Evolutionary conservation across 1,140 invertebrate species (phyloP).

Genomic region (Drosophila murphyi): DNA sequence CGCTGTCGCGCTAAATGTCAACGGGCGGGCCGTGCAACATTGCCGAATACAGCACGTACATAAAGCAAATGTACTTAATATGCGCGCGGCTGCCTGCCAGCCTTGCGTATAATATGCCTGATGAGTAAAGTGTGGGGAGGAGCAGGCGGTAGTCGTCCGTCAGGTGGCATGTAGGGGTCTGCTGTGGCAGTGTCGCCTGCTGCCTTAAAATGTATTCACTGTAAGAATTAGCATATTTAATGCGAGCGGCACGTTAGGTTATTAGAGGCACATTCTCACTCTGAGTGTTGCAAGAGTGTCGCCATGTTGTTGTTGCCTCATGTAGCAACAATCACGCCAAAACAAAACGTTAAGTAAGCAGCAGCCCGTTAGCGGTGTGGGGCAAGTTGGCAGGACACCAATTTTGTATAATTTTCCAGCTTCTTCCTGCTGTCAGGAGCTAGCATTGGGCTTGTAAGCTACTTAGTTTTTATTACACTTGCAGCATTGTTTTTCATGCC

Average conservation of each 20-base stretch:
- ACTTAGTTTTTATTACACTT: constrained; percentile 82
- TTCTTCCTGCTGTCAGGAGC: constrained; percentile 19
- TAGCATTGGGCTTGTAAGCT: constrained; percentile 76
- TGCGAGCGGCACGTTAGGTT: constrained; percentile 81
- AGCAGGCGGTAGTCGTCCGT: constrained; percentile 2
- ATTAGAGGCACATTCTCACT: constrained; percentile 81
- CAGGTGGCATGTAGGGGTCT: constrained; percentile 30
- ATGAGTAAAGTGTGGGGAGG: constrained; percentile 45
- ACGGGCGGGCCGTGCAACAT: constrained; percentile 67
- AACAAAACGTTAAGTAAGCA: constrained; percentile 51
- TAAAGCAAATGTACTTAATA: constrained; percentile 73
- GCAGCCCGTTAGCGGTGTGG: background rate
- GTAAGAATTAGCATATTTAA: constrained; percentile 83
- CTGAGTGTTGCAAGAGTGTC: constrained; percentile 41
- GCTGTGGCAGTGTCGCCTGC: constrained; percentile 25
- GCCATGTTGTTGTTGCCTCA: constrained; percentile 33
- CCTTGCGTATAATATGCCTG: constrained; percentile 73
- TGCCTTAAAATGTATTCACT: constrained; percentile 77
- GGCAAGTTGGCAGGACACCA: constrained; percentile 29
- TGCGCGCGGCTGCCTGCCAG: constrained; percentile 68
- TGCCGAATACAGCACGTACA: constrained; percentile 54
- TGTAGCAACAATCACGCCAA: constrained; percentile 71
- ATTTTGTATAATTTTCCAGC: constrained; percentile 73
- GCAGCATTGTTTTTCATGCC: constrained; percentile 78
- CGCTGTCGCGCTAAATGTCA: constrained; percentile 71